Percentiles rank a stretch among this genome's conserved stretches.
These are phyloP conservation scores for Campaea margaritaria DNA, from an alignment of 2,888 invertebrate genomes.

Conservation along the genomic window DNA sequence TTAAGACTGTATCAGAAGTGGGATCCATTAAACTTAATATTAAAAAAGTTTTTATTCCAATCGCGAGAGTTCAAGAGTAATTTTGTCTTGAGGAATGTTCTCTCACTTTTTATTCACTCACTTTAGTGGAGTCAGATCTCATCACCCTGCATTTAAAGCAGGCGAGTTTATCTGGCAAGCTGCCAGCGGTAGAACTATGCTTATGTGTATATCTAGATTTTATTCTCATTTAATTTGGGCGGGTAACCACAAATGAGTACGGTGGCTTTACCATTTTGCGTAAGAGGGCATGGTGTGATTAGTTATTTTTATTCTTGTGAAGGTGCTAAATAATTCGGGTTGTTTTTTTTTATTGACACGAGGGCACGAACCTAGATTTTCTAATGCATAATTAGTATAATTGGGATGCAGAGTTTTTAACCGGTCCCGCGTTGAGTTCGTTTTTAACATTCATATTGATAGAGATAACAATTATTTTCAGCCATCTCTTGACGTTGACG, in stretches of 20 bases:
- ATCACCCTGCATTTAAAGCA: conserved; percentile 29
- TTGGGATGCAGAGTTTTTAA: too few relatives aligned
- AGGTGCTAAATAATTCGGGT: too few relatives aligned
- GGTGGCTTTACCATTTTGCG: neutral
- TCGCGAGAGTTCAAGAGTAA: conserved; percentile 51
- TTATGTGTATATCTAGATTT: conserved; percentile 14
- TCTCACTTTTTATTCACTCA: conserved; percentile 42
- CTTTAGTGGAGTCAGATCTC: conserved; percentile 32
- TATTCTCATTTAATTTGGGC: conserved; percentile 21
- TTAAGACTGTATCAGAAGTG: conserved; percentile 36
- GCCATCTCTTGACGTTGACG: too few relatives aligned
- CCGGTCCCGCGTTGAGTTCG: too few relatives aligned
- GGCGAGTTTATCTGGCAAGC: conserved; percentile 22
- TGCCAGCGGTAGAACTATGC: conserved; percentile 8
- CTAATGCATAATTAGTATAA: too few relatives aligned
- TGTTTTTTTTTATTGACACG: too few relatives aligned
- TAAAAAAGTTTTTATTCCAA: conserved; percentile 58
- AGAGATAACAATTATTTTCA: too few relatives aligned
- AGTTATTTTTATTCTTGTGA: conserved; percentile 8
- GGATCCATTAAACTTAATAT: conserved; percentile 55
- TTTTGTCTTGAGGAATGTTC: conserved; percentile 49
- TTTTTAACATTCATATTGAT: too few relatives aligned
- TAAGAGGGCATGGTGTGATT: neutral
- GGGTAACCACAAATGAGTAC: conserved; percentile 20
- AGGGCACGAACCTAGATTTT: too few relatives aligned